These are phyloP conservation scores for Leptinotarsa haldemani DNA, from an alignment of 2,888 invertebrate genomes.

Conservation along the genomic window DNA sequence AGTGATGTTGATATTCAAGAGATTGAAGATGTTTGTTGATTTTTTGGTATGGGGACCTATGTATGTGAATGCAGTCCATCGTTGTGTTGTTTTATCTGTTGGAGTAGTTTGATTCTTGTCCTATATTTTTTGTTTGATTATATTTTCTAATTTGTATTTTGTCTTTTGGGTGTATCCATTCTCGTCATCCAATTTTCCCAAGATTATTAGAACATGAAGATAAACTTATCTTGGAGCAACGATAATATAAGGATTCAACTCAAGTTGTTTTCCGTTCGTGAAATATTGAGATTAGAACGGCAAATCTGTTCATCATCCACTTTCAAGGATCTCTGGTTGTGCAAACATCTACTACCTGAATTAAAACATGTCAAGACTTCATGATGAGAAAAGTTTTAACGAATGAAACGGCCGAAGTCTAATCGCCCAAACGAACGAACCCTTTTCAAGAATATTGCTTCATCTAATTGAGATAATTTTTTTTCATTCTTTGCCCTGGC, in stretches of 20 bases:
- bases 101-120: too few relatives aligned
- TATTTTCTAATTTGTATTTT: too few relatives aligned
- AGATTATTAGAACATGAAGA: neutral
- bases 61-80: too few relatives aligned
- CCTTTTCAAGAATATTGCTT: neutral
- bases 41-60: too few relatives aligned
- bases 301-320: neutral
- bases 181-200: neutral
- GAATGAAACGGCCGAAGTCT: neutral
- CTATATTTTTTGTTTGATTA: too few relatives aligned
- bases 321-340: neutral
- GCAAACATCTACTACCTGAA: slow-evolving; percentile 6
- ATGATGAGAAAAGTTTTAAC: slow-evolving; percentile 2
- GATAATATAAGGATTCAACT: neutral
- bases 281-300: neutral
- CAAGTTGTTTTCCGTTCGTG: neutral
- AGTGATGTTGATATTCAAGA: too few relatives aligned
- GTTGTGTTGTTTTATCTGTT: too few relatives aligned
- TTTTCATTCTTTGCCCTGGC: neutral
- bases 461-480: neutral
- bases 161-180: too few relatives aligned
- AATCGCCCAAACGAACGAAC: neutral
- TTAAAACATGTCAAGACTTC: neutral
- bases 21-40: too few relatives aligned
- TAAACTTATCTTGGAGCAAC: neutral